These are phyloP conservation scores for Eolophus roseicapilla DNA, from an alignment of 2,113 vertebrate species.

Conservation along the genomic window DNA sequence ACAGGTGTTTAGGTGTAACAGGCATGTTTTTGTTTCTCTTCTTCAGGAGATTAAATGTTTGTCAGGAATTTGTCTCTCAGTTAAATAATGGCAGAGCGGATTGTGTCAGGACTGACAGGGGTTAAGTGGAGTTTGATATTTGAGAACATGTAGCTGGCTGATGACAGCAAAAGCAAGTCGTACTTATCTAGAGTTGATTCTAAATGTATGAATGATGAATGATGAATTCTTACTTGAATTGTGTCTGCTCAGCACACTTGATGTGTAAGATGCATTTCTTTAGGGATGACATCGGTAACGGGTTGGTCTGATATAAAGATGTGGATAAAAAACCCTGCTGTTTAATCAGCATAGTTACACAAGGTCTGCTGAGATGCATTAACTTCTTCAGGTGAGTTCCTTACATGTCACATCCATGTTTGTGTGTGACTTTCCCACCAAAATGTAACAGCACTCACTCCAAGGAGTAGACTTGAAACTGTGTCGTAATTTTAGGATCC, in stretches of 20 bases:
- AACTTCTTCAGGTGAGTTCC: accelerated
- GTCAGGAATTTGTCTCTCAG: background rate
- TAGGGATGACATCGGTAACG: background rate
- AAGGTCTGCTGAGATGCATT: background rate
- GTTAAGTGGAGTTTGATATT: background rate
- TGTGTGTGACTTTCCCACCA: background rate
- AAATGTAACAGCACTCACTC: background rate
- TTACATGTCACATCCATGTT: background rate
- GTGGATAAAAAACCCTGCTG: background rate
- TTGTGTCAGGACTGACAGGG: background rate
- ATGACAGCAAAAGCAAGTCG: background rate
- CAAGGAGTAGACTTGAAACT: background rate
- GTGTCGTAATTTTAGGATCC: background rate
- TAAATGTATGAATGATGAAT: background rate
- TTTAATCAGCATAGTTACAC: background rate
- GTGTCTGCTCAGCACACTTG: background rate
- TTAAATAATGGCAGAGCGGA: background rate
- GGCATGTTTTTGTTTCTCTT: background rate
- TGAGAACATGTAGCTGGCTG: background rate
- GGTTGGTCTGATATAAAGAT: background rate
- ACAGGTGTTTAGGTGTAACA: background rate
- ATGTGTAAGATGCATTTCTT: background rate
- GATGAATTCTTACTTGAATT: background rate
- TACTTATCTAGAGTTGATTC: background rate
- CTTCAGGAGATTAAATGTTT: background rate